Evolutionary conservation across 2,888 invertebrate genomes (phyloP).

Genomic region (Boloria euphrosyne): DNA sequence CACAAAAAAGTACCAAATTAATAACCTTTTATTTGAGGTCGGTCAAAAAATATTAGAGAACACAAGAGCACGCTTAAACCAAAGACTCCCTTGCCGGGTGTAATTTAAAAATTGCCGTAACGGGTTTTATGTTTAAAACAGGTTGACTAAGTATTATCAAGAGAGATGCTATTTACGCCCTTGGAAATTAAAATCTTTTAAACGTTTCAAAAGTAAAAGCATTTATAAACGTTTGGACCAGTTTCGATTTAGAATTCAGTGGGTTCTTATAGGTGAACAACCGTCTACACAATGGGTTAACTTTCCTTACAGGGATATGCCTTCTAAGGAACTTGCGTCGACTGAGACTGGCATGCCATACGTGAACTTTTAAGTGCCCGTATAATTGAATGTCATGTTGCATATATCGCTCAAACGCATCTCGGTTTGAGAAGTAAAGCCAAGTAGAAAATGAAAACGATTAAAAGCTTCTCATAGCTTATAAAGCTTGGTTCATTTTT

Average conservation of each 20-base stretch:
- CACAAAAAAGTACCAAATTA: too few relatives aligned
- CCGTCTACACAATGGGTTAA: constrained; percentile 70
- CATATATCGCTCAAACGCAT: constrained; percentile 28
- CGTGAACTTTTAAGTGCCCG: constrained; percentile 35
- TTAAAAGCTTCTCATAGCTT: background rate
- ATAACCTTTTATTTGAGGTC: too few relatives aligned
- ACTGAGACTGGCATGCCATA: constrained; percentile 39
- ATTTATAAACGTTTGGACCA: constrained; percentile 46
- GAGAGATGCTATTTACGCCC: background rate
- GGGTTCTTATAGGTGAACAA: constrained; percentile 69
- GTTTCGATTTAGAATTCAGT: constrained; percentile 51
- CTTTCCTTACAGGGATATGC: constrained; percentile 68
- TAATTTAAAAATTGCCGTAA: constrained; percentile 14
- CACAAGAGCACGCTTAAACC: background rate
- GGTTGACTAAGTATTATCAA: constrained; percentile 16
- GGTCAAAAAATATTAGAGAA: too few relatives aligned
- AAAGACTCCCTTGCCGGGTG: background rate
- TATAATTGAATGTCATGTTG: constrained; percentile 38
- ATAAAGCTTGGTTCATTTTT: background rate
- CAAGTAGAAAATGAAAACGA: constrained; percentile 7
- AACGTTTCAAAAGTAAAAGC: constrained; percentile 43
- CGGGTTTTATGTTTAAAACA: constrained; percentile 15
- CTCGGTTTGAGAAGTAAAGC: constrained; percentile 10
- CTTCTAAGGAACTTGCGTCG: constrained; percentile 51
- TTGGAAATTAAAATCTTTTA: constrained; percentile 9